Conservation (phyloP, 2,797 vertebrate species). For the Gymnodraco acuticeps region DNA sequence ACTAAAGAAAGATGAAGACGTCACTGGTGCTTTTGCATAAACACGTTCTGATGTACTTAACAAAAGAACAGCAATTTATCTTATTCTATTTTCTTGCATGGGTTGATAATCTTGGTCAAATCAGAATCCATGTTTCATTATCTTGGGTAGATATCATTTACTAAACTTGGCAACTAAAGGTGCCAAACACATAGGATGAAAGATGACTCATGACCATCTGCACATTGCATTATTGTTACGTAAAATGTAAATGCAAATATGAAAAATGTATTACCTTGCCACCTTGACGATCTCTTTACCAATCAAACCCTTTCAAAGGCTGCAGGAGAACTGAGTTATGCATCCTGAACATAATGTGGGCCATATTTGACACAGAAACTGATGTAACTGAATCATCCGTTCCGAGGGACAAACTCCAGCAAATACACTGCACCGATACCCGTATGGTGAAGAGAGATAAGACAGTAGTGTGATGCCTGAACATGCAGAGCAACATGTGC, state of each 20-base stretch:
- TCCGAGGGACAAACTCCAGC: constrained; percentile 9
- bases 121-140: no score
- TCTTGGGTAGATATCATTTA: no score
- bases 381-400: not conserved
- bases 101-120: no score
- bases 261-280: not conserved
- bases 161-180: not conserved
- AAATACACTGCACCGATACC: no score
- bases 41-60: no score
- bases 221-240: not conserved
- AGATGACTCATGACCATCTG: constrained; percentile 18
- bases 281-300: not conserved
- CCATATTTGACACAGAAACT: not conserved
- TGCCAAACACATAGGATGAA: not conserved
- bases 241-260: constrained; percentile 15
- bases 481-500: not conserved
- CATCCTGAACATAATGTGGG: not conserved
- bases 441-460: not conserved
- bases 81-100: no score
- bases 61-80: no score
- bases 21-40: no score
- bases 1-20: no score
- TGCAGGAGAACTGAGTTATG: not conserved
- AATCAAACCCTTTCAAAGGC: not conserved
- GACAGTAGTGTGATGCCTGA: not conserved